Conservation (phyloP, 2,113 vertebrate species). For the Anhinga anhinga region DNA sequence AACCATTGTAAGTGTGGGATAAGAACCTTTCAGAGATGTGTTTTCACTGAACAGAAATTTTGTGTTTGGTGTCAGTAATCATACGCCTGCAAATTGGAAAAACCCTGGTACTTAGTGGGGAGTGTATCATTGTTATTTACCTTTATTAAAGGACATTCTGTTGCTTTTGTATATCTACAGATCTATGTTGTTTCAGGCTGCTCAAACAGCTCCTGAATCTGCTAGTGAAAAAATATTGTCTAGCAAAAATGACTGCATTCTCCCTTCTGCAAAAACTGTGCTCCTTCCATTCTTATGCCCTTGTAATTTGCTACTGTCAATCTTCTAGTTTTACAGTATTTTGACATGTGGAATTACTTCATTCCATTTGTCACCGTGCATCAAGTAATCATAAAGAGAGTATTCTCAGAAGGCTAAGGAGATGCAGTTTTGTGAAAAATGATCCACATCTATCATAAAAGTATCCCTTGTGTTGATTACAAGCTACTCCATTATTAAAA, state of each 20-base stretch:
- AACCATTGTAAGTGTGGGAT: not conserved
- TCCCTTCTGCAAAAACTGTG: not conserved
- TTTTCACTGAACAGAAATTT: not conserved
- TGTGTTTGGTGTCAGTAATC: not conserved
- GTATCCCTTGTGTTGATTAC: not conserved
- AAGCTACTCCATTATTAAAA: not conserved
- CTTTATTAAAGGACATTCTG: not conserved
- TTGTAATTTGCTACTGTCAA: not conserved
- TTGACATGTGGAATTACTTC: accelerated
- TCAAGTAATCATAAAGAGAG: not conserved
- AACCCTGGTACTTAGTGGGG: not conserved
- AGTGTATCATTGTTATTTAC: not conserved
- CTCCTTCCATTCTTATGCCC: not conserved
- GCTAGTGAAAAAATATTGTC: not conserved
- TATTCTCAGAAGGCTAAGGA: not conserved
- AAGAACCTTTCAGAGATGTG: not conserved
- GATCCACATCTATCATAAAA: not conserved
- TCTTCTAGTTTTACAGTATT: not conserved
- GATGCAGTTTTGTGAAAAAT: not conserved
- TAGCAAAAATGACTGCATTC: not conserved
- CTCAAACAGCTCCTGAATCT: not conserved
- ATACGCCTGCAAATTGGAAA: not conserved
- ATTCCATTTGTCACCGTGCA: not conserved
- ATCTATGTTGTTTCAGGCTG: not conserved
- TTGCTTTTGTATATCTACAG: not conserved